Conservation (phyloP, 1,140 invertebrate genomes). For the Drosophila santomea region DNA sequence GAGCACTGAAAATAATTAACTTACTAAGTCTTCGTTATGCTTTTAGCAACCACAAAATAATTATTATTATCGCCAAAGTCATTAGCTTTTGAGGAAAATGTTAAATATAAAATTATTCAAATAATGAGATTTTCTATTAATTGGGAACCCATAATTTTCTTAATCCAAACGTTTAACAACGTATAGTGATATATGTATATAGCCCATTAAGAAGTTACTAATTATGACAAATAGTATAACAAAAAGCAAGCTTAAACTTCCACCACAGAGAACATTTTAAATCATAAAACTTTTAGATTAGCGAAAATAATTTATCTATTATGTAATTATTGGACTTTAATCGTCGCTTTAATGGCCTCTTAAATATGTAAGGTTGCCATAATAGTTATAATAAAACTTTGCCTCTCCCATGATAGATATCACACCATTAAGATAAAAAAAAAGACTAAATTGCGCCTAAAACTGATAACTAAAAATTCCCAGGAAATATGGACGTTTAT, state of each 20-base stretch:
- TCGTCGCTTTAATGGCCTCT: constrained; percentile 1
- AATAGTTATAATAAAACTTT: not conserved
- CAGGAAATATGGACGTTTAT: constrained; percentile 16
- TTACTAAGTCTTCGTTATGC: not conserved
- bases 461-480: not conserved
- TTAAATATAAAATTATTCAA: not conserved
- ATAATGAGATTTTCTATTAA: not conserved
- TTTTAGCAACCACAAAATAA: constrained; percentile 7
- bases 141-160: not conserved
- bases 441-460: constrained; percentile 4
- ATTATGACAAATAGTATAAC: not conserved
- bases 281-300: not conserved
- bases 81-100: constrained; percentile 3
- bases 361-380: constrained; percentile 1
- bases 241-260: no score
- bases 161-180: not conserved
- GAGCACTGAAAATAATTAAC: constrained; percentile 22
- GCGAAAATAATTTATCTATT: not conserved
- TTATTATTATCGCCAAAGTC: not conserved
- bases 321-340: constrained; percentile 1
- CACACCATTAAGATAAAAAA: constrained; percentile 3
- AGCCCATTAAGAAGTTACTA: not conserved
- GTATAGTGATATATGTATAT: not conserved
- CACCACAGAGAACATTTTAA: not conserved
- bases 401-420: constrained; percentile 1